These are phyloP conservation scores for Chamaetylas fuelleborni DNA, from an alignment of 2,113 vertebrate genomes.

Conservation along the genomic window DNA sequence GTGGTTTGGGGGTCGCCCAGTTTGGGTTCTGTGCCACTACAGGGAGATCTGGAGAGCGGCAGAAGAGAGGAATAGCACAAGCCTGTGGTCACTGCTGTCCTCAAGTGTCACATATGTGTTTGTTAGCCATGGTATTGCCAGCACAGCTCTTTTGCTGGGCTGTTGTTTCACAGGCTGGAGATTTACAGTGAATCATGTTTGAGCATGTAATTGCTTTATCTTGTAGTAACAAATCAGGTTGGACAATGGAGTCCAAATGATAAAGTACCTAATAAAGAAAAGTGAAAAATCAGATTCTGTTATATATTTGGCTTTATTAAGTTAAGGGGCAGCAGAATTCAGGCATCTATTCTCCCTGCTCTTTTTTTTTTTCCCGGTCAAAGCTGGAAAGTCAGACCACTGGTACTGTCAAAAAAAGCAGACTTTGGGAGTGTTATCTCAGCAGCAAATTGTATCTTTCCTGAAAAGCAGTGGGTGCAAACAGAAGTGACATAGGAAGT, in stretches of 20 bases:
- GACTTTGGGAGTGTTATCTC: neutral
- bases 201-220: neutral
- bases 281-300: neutral
- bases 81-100: fast-evolving
- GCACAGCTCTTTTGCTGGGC: neutral
- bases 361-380: neutral
- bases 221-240: neutral
- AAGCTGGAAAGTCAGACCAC: neutral
- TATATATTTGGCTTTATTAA: slow-evolving; percentile 16
- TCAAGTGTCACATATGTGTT: neutral
- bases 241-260: neutral
- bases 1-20: fast-evolving
- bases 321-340: neutral
- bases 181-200: neutral
- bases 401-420: neutral
- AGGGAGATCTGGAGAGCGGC: neutral
- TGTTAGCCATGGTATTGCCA: neutral
- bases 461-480: neutral
- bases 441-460: neutral
- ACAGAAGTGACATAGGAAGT: neutral
- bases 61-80: neutral
- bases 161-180: neutral
- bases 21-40: neutral
- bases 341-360: neutral
- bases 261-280: neutral